These are phyloP conservation scores for Eristalinus aeneus DNA, from an alignment of 2,888 invertebrate genomes.

Conservation along the genomic window DNA sequence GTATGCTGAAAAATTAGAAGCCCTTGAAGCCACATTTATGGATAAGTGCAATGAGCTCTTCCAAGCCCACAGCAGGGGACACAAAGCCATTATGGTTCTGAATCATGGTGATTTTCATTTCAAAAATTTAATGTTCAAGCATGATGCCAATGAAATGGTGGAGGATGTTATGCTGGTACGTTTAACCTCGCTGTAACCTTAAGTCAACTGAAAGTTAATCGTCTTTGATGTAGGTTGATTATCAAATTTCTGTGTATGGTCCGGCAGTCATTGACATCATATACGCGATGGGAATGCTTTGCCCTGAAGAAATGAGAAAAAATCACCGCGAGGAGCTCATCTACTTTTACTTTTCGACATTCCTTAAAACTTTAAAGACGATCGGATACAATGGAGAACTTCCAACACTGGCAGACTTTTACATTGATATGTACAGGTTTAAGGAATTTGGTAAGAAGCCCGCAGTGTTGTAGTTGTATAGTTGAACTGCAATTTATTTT, in stretches of 20 bases:
- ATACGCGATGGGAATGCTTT: conserved; percentile 12
- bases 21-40: no score
- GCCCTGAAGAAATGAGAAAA: background rate
- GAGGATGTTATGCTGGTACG: conserved; percentile 23
- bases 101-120: conserved; percentile 76
- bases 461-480: background rate
- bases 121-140: conserved; percentile 75
- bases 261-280: conserved; percentile 43
- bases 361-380: conserved; percentile 19
- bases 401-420: conserved; percentile 34
- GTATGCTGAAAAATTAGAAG: background rate
- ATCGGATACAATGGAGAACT: conserved; percentile 7
- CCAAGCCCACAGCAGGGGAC: no score
- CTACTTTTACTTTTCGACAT: conserved; percentile 28
- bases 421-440: conserved; percentile 17
- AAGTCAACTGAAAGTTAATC: background rate
- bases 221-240: conserved; percentile 29
- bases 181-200: background rate
- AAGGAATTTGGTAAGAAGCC: conserved; percentile 37
- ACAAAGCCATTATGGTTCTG: conserved; percentile 57
- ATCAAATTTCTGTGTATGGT: conserved; percentile 41
- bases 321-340: conserved; percentile 35
- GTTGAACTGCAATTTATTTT: background rate
- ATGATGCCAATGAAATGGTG: background rate
- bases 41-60: no score